Evolutionary conservation across 2,888 invertebrate genomes (phyloP).

Genomic region (Protophormia terraenovae): DNA sequence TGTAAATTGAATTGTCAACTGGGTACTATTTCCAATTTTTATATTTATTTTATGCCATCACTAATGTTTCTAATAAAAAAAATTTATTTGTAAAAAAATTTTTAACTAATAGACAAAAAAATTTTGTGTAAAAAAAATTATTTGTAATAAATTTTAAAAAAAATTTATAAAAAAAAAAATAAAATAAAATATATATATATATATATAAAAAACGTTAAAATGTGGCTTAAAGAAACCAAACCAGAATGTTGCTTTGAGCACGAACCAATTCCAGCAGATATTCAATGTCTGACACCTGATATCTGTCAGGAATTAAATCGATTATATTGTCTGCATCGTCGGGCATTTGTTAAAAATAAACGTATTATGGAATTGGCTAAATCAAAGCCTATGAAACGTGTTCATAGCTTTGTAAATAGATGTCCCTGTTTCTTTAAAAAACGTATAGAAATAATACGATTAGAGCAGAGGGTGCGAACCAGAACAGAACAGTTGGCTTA

Average conservation of each 20-base stretch:
- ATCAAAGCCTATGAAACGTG: slow-evolving; percentile 40
- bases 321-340: slow-evolving; percentile 70
- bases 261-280: slow-evolving; percentile 70
- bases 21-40: too few species aligned
- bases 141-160: slow-evolving; percentile 21
- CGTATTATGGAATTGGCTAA: slow-evolving; percentile 73
- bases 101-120: not conserved
- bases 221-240: slow-evolving; percentile 62
- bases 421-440: slow-evolving; percentile 75
- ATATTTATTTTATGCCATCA: not conserved
- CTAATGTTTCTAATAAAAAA: not conserved
- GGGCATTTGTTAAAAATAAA: slow-evolving; percentile 69
- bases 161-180: slow-evolving; percentile 23
- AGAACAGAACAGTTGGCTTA: slow-evolving; percentile 77
- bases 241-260: slow-evolving; percentile 73
- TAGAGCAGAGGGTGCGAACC: slow-evolving; percentile 71
- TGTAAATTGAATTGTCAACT: too few species aligned
- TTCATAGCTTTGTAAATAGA: slow-evolving; percentile 69
- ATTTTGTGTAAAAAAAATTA: slow-evolving; percentile 52
- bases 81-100: slow-evolving; percentile 14
- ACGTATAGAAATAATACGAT: slow-evolving; percentile 71
- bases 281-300: slow-evolving; percentile 70
- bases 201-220: too few species aligned
- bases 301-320: slow-evolving; percentile 70
- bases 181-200: too few species aligned